Evolutionary conservation across 2,113 vertebrate genomes (phyloP).

Genomic region (Aplodontia rufa): DNA sequence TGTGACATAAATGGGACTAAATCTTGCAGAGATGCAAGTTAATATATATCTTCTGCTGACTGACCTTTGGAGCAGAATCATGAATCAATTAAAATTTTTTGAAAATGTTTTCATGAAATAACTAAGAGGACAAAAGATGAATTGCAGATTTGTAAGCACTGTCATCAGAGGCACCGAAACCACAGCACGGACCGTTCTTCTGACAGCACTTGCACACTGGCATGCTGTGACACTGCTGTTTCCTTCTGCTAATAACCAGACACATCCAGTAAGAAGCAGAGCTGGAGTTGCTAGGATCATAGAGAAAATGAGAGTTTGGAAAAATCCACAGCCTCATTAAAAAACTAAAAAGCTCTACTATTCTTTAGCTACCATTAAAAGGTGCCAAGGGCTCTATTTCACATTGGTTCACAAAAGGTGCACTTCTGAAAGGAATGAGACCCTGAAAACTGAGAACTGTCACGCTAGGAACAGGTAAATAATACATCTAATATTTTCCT

Average conservation of each 20-base stretch:
- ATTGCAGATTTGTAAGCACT: neutral
- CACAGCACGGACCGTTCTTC: neutral
- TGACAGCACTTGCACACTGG: accelerated
- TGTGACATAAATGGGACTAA: neutral
- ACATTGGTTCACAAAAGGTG: neutral
- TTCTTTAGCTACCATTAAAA: neutral
- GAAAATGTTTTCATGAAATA: constrained; percentile 18
- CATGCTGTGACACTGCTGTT: neutral
- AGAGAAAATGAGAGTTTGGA: neutral
- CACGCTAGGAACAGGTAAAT: neutral
- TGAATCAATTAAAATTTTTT: constrained; percentile 8
- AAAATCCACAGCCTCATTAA: neutral
- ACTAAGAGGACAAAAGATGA: neutral
- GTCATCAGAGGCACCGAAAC: neutral
- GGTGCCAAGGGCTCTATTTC: neutral
- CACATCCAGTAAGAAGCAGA: neutral
- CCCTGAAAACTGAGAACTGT: neutral
- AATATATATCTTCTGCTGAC: neutral
- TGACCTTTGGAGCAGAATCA: constrained; percentile 31
- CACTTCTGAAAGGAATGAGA: neutral
- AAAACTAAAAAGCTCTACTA: neutral
- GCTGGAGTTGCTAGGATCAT: neutral
- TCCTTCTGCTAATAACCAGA: neutral
- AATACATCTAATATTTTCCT: neutral
- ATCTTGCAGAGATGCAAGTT: neutral